Evolutionary conservation across 2,113 vertebrate species (phyloP).

Genomic region (Galemys pyrenaicus): DNA sequence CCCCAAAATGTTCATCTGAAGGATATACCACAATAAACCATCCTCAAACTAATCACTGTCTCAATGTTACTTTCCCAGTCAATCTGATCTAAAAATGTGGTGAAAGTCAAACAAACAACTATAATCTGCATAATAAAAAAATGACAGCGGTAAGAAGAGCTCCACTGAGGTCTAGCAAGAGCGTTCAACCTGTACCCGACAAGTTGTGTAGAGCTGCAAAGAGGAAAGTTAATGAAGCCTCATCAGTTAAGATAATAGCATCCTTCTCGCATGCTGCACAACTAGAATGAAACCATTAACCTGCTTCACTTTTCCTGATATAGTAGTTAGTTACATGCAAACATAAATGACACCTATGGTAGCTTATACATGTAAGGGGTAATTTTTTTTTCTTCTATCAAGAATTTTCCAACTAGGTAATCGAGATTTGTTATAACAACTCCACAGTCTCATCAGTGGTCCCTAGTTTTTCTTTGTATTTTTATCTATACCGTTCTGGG

Average conservation of each 20-base stretch:
- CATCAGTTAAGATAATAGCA: neutral
- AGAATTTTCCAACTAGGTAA: neutral
- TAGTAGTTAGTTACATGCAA: neutral
- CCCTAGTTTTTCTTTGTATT: neutral
- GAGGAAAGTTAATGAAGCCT: neutral
- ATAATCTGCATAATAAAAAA: neutral
- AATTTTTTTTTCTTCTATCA: neutral
- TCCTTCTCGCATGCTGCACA: neutral
- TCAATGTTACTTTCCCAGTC: slow-evolving; percentile 32
- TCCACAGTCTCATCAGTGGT: neutral
- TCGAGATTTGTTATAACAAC: neutral
- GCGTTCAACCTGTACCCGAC: fast-evolving
- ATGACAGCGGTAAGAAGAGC: neutral
- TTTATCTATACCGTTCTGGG: neutral
- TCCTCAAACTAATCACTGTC: neutral
- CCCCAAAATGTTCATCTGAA: neutral
- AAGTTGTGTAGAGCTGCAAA: neutral
- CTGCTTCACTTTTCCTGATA: neutral
- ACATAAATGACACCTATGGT: neutral
- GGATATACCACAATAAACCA: neutral
- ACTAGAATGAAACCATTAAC: neutral
- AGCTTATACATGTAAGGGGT: neutral
- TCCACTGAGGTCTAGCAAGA: neutral
- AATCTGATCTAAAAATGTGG: slow-evolving; percentile 8
- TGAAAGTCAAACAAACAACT: neutral